phyloP scores from a whole-genome alignment of 1,140 invertebrate species.

The Drusus annulatus region DNA sequence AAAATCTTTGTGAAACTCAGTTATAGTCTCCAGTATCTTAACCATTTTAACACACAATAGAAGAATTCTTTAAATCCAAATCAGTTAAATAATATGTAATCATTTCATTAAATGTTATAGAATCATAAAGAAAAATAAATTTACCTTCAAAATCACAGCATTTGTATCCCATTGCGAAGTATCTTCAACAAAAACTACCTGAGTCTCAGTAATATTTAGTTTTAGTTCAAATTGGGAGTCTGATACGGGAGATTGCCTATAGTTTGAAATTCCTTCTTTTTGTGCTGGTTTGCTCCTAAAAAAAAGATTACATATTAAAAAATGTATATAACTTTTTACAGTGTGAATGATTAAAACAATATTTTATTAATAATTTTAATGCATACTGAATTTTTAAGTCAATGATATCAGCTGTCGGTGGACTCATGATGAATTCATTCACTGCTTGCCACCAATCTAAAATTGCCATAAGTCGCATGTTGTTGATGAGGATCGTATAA shows the following conservation, averaged over 20 bases:
- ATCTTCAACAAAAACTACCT: conserved; percentile 95
- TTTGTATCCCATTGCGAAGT: conserved; percentile 90
- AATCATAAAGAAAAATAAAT: not conserved
- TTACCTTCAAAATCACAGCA: conserved; percentile 92
- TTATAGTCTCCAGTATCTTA: too few relatives aligned
- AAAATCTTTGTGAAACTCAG: not conserved
- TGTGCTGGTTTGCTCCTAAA: conserved; percentile 28
- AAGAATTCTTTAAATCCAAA: too few relatives aligned
- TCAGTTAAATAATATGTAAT: too few relatives aligned
- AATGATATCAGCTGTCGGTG: conserved; percentile 58
- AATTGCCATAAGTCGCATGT: conserved; percentile 95
- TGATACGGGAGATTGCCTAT: conserved; percentile 34
- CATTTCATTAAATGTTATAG: too few relatives aligned
- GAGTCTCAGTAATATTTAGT: conserved; percentile 95
- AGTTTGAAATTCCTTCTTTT: conserved; percentile 21
- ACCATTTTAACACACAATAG: too few relatives aligned
- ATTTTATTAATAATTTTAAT: conserved; percentile 5
- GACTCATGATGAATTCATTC: conserved; percentile 82
- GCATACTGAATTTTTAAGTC: conserved; percentile 47
- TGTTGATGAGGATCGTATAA: conserved; percentile 94
- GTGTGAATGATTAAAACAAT: not conserved
- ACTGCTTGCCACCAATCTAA: conserved; percentile 94
- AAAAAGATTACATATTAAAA: conserved; percentile 14
- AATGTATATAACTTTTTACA: not conserved
- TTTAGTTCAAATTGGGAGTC: conserved; percentile 85